These are phyloP conservation scores for Trilocha varians DNA, from an alignment of 2,888 invertebrate genomes.

Conservation along the genomic window DNA sequence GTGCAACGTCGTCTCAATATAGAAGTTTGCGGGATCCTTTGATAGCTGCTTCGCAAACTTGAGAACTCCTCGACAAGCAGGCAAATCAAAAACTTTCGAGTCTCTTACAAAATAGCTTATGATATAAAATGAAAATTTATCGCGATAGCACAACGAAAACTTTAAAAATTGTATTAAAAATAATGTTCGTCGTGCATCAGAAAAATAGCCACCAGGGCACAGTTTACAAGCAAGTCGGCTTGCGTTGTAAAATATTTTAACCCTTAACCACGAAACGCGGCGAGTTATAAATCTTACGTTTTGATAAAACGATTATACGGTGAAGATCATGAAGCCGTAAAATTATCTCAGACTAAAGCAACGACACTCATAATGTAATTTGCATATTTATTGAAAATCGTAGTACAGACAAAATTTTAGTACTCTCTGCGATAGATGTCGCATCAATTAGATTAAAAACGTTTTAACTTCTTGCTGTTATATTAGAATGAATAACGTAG, in stretches of 20 bases:
- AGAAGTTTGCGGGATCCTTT: conserved; percentile 42
- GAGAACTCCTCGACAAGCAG: conserved; percentile 8
- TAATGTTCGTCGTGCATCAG: not conserved
- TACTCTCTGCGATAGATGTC: conserved; percentile 28
- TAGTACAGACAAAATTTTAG: conserved; percentile 39
- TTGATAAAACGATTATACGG: conserved; percentile 29
- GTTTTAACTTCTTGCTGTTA: conserved; percentile 32
- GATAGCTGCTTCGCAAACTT: conserved; percentile 46
- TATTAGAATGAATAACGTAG: conserved; percentile 27
- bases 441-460: conserved; percentile 28
- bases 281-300: conserved; percentile 11
- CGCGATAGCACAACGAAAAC: not conserved
- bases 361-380: conserved; percentile 42
- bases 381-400: conserved; percentile 50
- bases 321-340: conserved; percentile 33
- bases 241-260: not conserved
- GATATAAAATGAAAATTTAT: not conserved
- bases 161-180: not conserved
- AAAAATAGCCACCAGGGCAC: not conserved
- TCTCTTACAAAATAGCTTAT: not conserved
- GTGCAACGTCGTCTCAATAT: conserved; percentile 33
- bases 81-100: not conserved
- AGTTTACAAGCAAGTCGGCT: not conserved
- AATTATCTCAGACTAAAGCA: conserved; percentile 33
- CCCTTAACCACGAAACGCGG: not conserved